Percentiles rank a stretch among this genome's conserved stretches.
phyloP scores from a whole-genome alignment of 2,797 vertebrate species.

The Botia almorhae region DNA sequence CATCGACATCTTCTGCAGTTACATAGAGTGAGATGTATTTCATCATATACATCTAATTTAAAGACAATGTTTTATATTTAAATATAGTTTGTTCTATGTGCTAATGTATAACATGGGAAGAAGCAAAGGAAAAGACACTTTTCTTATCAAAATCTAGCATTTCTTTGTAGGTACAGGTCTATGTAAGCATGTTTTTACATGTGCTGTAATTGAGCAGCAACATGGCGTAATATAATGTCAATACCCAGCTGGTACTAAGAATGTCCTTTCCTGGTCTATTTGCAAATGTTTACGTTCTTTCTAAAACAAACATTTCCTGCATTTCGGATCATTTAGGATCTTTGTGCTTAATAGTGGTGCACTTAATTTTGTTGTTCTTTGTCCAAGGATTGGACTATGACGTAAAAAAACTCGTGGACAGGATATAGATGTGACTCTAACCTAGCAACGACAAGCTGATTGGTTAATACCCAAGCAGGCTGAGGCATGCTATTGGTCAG shows the following conservation, averaged over 20 bases:
- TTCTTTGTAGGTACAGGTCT: no score
- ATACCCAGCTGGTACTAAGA: no score
- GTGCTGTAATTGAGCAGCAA: no score
- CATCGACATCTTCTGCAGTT: not conserved
- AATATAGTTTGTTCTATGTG: no score
- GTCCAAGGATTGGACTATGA: conserved; percentile 51
- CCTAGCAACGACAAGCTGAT: conserved; percentile 64
- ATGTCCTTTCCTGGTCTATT: no score
- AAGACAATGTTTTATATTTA: no score
- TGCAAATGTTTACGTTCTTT: conserved; percentile 1
- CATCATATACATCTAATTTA: no score
- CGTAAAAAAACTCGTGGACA: conserved; percentile 58
- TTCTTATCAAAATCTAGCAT: no score
- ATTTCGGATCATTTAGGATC: not conserved
- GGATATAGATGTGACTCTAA: conserved; percentile 60
- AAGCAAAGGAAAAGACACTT: no score
- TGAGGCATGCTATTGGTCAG: conserved; percentile 58
- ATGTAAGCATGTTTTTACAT: no score
- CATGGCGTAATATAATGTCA: no score
- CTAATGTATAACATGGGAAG: no score
- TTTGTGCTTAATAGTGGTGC: conserved; percentile 52
- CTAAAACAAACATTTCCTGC: not conserved
- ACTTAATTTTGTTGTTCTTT: not conserved
- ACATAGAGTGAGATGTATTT: not conserved
- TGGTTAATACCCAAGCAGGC: conserved; percentile 55